Evolutionary conservation across 2,888 invertebrate species (phyloP).

Genomic region (Eudemis profundana): DNA sequence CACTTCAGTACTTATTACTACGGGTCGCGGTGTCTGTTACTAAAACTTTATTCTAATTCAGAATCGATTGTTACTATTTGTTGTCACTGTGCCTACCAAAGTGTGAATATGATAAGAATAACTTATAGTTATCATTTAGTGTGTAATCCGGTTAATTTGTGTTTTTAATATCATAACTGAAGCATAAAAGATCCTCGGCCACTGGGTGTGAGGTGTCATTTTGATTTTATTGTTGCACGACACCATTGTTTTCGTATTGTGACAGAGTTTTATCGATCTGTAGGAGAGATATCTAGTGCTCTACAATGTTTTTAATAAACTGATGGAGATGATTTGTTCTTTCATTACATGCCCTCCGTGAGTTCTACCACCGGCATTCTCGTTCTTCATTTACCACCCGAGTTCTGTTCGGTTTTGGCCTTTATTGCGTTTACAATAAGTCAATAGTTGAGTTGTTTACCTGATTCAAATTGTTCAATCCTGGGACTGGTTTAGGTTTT

Average conservation of each 20-base stretch:
- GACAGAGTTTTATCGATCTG: constrained; percentile 81
- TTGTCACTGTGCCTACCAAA: constrained; percentile 59
- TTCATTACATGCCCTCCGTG: constrained; percentile 50
- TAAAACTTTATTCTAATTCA: neutral
- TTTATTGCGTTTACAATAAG: too few species aligned
- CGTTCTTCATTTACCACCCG: neutral
- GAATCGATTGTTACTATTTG: constrained; percentile 53
- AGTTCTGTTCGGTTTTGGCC: too few species aligned
- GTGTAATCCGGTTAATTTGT: constrained; percentile 35
- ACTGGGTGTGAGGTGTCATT: constrained; percentile 49
- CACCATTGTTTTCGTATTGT: constrained; percentile 78
- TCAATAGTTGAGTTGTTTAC: too few species aligned
- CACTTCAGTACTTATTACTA: constrained; percentile 61
- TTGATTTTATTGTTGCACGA: constrained; percentile 81
- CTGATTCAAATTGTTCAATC: too few species aligned
- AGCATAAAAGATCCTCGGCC: constrained; percentile 43
- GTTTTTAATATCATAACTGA: constrained; percentile 8
- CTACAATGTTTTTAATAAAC: constrained; percentile 82
- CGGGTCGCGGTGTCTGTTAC: constrained; percentile 47
- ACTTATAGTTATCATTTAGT: constrained; percentile 49
- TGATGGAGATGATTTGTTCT: constrained; percentile 65
- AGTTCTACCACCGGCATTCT: neutral
- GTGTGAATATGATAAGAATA: constrained; percentile 45
- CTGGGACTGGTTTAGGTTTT: too few species aligned
- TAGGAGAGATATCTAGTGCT: constrained; percentile 73